Evolutionary conservation across 1,140 invertebrate species (phyloP).

Genomic region (Zophobas atratus): DNA sequence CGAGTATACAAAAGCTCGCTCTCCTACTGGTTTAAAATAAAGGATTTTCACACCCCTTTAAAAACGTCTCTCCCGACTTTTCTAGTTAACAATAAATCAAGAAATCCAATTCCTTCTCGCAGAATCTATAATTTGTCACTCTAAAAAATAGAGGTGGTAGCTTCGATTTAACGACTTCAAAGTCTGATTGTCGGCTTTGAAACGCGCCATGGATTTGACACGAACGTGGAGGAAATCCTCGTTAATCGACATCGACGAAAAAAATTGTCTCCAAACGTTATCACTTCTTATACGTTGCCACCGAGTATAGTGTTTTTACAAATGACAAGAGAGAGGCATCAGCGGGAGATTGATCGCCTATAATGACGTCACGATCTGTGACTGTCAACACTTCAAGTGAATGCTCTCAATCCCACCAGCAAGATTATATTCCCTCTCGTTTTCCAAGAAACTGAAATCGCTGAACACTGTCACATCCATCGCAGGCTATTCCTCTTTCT

Average conservation of each 20-base stretch:
- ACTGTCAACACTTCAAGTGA: conserved; percentile 52
- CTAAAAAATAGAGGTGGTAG: conserved; percentile 21
- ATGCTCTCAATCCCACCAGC: conserved; percentile 47
- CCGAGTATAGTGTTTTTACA: conserved; percentile 44
- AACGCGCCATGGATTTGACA: conserved; percentile 11
- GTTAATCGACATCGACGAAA: conserved; percentile 34
- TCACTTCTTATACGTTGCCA: conserved; percentile 35
- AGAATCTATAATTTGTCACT: conserved; percentile 31
- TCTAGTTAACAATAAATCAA: conserved; percentile 10
- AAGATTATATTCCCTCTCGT: conserved; percentile 45
- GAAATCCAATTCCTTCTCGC: background rate
- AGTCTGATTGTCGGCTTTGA: conserved; percentile 13
- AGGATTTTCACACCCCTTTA: conserved; percentile 7
- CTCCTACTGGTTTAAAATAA: too few relatives aligned
- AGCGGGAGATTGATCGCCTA: conserved; percentile 52
- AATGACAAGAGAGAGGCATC: conserved; percentile 41
- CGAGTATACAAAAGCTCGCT: too few relatives aligned
- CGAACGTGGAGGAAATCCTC: conserved; percentile 20
- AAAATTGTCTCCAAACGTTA: conserved; percentile 27
- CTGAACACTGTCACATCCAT: conserved; percentile 37
- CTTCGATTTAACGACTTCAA: conserved; percentile 14
- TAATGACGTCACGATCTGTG: conserved; percentile 55
- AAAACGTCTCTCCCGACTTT: background rate
- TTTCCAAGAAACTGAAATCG: conserved; percentile 40
- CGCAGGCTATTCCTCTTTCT: conserved; percentile 42